Percentiles rank a stretch among this genome's conserved stretches.
These are phyloP conservation scores for Ditula angustiorana DNA, from an alignment of 2,888 invertebrate genomes.

Conservation along the genomic window DNA sequence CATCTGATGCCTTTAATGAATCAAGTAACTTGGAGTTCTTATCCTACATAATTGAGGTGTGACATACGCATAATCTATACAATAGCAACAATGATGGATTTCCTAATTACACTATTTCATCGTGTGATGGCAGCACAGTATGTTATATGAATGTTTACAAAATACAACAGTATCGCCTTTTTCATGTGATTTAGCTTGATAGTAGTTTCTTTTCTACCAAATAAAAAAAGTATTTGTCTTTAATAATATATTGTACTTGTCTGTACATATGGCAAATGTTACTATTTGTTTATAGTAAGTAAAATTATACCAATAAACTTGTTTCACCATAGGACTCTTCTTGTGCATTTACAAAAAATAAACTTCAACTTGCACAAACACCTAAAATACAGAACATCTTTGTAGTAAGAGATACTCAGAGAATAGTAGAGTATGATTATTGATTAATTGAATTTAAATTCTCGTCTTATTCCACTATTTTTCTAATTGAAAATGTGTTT, in stretches of 20 bases:
- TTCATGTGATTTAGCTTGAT: slow-evolving; percentile 20
- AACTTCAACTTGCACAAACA: too few relatives aligned
- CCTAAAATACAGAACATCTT: too few relatives aligned
- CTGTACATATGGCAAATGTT: not conserved
- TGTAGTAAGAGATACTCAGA: too few relatives aligned
- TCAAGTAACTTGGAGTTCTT: too few relatives aligned
- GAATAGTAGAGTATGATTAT: too few relatives aligned
- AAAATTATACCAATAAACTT: not conserved
- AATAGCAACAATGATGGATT: not conserved
- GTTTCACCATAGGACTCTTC: not conserved
- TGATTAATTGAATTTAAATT: too few relatives aligned
- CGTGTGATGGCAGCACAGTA: slow-evolving; percentile 1
- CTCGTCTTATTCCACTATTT: too few relatives aligned
- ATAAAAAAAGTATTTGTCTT: not conserved
- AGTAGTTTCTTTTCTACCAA: slow-evolving; percentile 3
- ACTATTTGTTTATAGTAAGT: not conserved
- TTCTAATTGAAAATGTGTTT: too few relatives aligned
- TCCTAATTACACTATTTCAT: not conserved
- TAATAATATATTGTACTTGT: too few relatives aligned
- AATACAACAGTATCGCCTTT: slow-evolving; percentile 5
- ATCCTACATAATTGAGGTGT: too few relatives aligned
- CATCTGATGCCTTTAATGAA: too few relatives aligned
- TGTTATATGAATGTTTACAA: not conserved
- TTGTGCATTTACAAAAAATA: not conserved
- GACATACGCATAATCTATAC: too few relatives aligned